These are phyloP conservation scores for Perodicticus potto DNA, from an alignment of 2,797 vertebrate genomes.

Conservation along the genomic window DNA sequence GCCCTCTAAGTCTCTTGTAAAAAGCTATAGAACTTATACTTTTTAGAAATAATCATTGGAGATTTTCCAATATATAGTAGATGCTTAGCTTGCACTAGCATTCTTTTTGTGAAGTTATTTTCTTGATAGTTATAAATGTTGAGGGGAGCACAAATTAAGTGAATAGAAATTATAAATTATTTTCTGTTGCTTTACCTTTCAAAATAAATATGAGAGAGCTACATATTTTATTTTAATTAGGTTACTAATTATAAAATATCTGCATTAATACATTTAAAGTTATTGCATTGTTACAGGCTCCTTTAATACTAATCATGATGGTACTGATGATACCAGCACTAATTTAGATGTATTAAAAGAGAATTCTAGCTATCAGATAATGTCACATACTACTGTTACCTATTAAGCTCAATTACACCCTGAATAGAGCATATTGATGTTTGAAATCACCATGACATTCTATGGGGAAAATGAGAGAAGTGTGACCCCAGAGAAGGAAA, in stretches of 20 bases:
- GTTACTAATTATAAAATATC: background rate
- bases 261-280: background rate
- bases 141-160: background rate
- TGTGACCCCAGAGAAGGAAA: background rate
- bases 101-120: background rate
- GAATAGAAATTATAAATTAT: background rate
- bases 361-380: background rate
- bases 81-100: too few species aligned
- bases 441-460: background rate
- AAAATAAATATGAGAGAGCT: background rate
- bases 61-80: background rate
- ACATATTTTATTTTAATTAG: background rate
- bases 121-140: background rate
- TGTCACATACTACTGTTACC: background rate
- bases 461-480: background rate
- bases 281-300: background rate
- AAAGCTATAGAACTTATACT: background rate
- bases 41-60: background rate
- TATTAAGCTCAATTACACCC: background rate
- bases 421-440: accelerated
- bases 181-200: background rate
- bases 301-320: background rate
- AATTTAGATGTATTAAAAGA: background rate
- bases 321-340: background rate
- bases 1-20: background rate